Evolutionary conservation across 2,888 invertebrate species (phyloP).

Genomic region (Tribolium freemani): DNA sequence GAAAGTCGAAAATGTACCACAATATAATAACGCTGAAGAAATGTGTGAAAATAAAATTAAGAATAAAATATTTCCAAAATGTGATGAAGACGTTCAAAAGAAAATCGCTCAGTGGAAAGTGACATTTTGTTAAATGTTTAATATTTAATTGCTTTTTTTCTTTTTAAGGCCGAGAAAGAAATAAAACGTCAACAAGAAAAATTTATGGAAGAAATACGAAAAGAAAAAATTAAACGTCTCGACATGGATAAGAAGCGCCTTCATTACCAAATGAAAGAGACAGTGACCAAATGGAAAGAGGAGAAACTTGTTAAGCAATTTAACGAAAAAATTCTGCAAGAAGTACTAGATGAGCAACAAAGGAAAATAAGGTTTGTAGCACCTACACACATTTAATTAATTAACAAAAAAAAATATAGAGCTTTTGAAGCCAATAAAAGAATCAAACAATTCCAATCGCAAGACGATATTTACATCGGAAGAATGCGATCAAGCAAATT

Average conservation of each 20-base stretch:
- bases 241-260: constrained; percentile 51
- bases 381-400: background rate
- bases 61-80: constrained; percentile 1
- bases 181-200: constrained; percentile 61
- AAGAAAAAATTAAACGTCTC: constrained; percentile 46
- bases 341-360: constrained; percentile 40
- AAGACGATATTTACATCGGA: constrained; percentile 61
- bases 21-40: constrained; percentile 14
- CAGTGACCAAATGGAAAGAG: constrained; percentile 25
- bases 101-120: constrained; percentile 59
- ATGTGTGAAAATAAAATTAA: constrained; percentile 9
- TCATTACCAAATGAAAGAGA: constrained; percentile 47
- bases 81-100: constrained; percentile 41
- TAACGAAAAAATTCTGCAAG: constrained; percentile 44
- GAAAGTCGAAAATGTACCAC: constrained; percentile 31
- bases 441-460: constrained; percentile 63
- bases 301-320: constrained; percentile 48
- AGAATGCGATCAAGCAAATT: constrained; percentile 51
- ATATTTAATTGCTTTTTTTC: constrained; percentile 1
- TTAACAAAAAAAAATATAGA: constrained; percentile 5
- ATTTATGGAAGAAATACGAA: constrained; percentile 46
- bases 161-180: constrained; percentile 53
- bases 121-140: background rate
- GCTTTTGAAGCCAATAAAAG: constrained; percentile 61
- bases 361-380: constrained; percentile 30